Conservation (phyloP, 2,113 vertebrate genomes). For the Paradisaea rubra region DNA sequence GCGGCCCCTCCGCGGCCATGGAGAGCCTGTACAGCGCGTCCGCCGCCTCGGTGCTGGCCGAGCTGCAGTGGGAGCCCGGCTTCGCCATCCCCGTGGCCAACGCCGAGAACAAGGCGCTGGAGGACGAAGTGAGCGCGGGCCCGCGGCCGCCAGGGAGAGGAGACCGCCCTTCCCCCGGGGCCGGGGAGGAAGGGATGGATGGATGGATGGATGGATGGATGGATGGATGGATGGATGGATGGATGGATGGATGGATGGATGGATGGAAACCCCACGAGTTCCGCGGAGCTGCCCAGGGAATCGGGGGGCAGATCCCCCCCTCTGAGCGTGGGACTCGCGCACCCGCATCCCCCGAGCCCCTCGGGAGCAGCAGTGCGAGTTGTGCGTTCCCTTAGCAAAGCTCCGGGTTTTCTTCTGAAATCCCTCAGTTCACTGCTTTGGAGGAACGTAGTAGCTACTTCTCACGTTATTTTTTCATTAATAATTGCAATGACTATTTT, state of each 20-base stretch:
- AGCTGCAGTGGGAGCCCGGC: conserved; percentile 78
- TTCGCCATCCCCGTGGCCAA: conserved; percentile 81
- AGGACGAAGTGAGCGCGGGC: conserved; percentile 75
- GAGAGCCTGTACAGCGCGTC: background rate
- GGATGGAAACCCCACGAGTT: accelerated
- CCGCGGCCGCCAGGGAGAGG: background rate
- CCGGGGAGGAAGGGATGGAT: background rate
- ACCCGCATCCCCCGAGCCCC: background rate
- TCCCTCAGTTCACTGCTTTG: accelerated
- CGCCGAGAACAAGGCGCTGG: conserved; percentile 78
- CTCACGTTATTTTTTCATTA: accelerated
- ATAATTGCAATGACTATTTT: background rate
- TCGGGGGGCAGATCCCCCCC: too few species aligned
- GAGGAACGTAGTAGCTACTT: accelerated
- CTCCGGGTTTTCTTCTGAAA: background rate
- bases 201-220: background rate
- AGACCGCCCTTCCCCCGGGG: too few species aligned
- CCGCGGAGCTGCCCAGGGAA: background rate
- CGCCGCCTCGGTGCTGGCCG: conserved; percentile 57
- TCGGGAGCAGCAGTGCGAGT: background rate
- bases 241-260: too few species aligned
- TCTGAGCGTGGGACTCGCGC: background rate
- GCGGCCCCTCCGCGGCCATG: background rate
- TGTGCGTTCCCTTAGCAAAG: background rate
- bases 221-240: too few species aligned